phyloP scores from a whole-genome alignment of 2,797 vertebrate genomes.

The Acipenser ruthenus region DNA sequence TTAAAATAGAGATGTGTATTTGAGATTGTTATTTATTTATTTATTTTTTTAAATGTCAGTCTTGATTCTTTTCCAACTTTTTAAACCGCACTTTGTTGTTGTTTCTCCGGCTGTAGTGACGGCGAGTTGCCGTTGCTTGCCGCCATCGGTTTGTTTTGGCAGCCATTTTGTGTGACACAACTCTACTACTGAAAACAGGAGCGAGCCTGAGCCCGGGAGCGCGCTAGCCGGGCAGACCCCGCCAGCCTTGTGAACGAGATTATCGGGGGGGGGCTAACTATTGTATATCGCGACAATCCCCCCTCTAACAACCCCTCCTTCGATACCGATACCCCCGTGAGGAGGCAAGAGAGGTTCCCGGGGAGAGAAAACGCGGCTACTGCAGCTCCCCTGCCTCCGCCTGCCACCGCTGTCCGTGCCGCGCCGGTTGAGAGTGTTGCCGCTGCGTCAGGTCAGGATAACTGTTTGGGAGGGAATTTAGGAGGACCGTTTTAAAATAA shows the following conservation, averaged over 20 bases:
- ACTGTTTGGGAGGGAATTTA: background rate
- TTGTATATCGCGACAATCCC: slow-evolving; percentile 17
- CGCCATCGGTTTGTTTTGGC: no score
- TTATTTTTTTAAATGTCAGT: background rate
- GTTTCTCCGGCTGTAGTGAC: background rate
- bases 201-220: no score
- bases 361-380: slow-evolving; percentile 14
- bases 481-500: background rate
- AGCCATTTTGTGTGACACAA: no score
- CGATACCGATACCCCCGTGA: background rate
- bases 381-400: no score
- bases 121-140: background rate
- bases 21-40: no score
- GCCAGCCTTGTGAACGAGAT: slow-evolving; percentile 46
- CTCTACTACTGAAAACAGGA: no score
- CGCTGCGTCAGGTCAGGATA: slow-evolving; percentile 2
- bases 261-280: slow-evolving; percentile 49
- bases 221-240: slow-evolving; percentile 24
- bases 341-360: slow-evolving; percentile 37
- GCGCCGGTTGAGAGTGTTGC: slow-evolving; percentile 45
- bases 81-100: no score
- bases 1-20: no score
- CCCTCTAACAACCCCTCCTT: slow-evolving; percentile 17
- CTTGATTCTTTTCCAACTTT: no score
- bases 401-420: slow-evolving; percentile 19